These are phyloP conservation scores for Eptesicus fuscus DNA, from an alignment of 2,113 vertebrate species.

Conservation along the genomic window DNA sequence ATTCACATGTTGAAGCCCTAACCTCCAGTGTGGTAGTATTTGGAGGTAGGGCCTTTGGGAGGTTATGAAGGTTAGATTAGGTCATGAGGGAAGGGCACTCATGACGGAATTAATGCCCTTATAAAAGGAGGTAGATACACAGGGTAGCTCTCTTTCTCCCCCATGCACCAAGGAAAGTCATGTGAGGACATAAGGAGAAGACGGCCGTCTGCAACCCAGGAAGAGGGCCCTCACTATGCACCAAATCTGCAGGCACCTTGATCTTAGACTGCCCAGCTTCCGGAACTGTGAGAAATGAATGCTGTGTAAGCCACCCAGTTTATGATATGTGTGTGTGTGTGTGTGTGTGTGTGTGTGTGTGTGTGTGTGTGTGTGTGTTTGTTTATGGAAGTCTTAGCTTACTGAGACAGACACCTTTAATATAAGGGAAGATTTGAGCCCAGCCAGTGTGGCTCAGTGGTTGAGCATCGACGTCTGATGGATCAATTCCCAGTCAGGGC, in stretches of 20 bases:
- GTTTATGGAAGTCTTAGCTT: neutral
- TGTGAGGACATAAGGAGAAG: neutral
- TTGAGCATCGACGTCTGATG: too few species aligned
- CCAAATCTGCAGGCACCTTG: neutral
- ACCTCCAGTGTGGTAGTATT: neutral
- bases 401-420: neutral
- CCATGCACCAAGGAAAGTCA: neutral
- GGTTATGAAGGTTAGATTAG: neutral
- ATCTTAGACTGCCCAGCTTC: neutral
- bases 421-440: neutral
- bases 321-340: neutral
- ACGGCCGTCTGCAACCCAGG: neutral
- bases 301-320: neutral
- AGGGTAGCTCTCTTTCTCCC: neutral
- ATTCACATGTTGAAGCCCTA: neutral
- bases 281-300: neutral
- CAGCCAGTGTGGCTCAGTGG: too few species aligned
- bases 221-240: neutral
- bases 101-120: neutral
- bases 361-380: neutral
- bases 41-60: neutral
- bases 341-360: neutral
- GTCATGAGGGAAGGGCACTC: neutral
- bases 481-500: too few species aligned
- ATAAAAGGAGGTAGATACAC: neutral